A percentile compares a stretch with the other conserved stretches of the same genome.
These are phyloP conservation scores for Lithobates pipiens DNA, from an alignment of 2,797 vertebrate genomes.

Conservation along the genomic window DNA sequence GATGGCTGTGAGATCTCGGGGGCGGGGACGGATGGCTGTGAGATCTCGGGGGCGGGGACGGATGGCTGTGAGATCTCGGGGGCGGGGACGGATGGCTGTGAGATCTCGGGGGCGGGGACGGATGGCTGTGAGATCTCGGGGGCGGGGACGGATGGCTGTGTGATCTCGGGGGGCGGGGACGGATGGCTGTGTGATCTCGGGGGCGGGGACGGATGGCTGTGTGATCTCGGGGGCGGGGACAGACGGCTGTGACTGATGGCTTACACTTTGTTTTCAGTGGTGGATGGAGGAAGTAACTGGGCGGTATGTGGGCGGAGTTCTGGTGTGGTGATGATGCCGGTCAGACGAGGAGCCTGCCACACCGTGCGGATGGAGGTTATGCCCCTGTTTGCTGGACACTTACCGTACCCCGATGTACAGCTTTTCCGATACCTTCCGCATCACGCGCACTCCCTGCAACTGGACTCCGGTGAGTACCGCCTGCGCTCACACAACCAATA, in stretches of 20 bases:
- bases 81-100: neutral
- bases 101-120: too few species aligned
- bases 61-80: too few species aligned
- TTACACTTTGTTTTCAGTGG: constrained; percentile 78
- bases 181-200: neutral
- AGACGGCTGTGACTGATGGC: neutral
- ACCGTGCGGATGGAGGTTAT: constrained; percentile 95
- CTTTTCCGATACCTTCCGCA: constrained; percentile 95
- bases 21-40: too few species aligned
- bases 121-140: too few species aligned
- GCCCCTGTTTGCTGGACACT: constrained; percentile 92
- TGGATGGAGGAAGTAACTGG: constrained; percentile 97
- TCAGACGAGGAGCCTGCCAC: constrained; percentile 84
- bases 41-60: too few species aligned
- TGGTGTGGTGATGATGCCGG: constrained; percentile 90
- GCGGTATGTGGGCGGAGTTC: constrained; percentile 97
- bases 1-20: too few species aligned
- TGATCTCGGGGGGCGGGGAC: neutral
- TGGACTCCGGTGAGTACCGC: constrained; percentile 86
- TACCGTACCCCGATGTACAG: constrained; percentile 92
- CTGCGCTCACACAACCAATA: neutral
- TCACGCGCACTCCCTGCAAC: constrained; percentile 84
- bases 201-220: too few species aligned
- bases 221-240: neutral
- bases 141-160: neutral